Percentiles rank a stretch among this genome's conserved stretches.
Evolutionary conservation across 2,797 vertebrate species (phyloP).

Genomic region (Etheostoma perlongum): DNA sequence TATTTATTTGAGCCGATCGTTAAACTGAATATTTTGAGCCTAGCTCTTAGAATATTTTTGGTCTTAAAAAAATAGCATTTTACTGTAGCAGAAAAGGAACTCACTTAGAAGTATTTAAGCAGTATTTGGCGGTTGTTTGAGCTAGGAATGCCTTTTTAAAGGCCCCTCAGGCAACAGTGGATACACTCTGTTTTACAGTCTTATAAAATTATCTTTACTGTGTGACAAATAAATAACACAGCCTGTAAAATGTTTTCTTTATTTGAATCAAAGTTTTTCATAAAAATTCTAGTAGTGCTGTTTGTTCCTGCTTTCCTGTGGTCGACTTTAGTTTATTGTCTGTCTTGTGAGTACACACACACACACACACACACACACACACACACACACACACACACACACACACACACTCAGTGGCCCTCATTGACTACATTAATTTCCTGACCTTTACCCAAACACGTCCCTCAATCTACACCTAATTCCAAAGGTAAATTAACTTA

Average conservation of each 20-base stretch:
- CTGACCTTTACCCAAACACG: slow-evolving; percentile 3
- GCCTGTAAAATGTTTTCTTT: slow-evolving; percentile 16
- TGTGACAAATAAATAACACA: slow-evolving; percentile 17
- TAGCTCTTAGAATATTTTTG: too few relatives aligned
- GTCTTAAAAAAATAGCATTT: not conserved
- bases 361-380: too few relatives aligned
- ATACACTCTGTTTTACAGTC: slow-evolving; percentile 1
- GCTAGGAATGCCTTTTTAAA: slow-evolving; percentile 6
- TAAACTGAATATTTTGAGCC: too few relatives aligned
- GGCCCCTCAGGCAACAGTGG: not conserved
- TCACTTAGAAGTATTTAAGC: not conserved
- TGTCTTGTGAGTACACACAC: not conserved
- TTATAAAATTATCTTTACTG: slow-evolving; percentile 32
- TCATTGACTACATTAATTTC: not conserved
- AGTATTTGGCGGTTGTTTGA: not conserved
- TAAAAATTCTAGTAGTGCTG: slow-evolving; percentile 3
- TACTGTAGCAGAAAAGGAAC: not conserved
- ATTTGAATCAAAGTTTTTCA: slow-evolving; percentile 10
- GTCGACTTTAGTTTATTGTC: not conserved
- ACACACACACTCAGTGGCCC: not conserved
- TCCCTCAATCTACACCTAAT: not conserved
- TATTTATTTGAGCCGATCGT: too few relatives aligned
- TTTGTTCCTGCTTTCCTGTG: not conserved
- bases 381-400: not conserved
- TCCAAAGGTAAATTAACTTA: slow-evolving; percentile 42